Base-by-base conservation (phyloP, 2,888 invertebrate species). In the Pyrocoelia pectoralis region DNA sequence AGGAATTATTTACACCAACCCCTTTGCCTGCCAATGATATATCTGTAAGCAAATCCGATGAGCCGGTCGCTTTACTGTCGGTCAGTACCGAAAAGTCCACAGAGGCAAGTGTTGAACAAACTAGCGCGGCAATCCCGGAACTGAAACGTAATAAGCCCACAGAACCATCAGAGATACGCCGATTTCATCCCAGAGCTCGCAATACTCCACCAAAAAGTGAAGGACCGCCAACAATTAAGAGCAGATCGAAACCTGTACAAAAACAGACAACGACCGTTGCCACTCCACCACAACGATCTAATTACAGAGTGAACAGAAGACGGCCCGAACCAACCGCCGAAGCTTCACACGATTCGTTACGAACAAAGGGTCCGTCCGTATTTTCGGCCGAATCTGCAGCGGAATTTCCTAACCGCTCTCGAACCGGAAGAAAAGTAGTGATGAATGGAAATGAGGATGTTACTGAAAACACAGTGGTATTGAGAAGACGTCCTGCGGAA, bases 391-490 rank as follows among this genome's bases (percentile, higher is more conserved):
- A 74, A 57, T 67, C 67, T 62, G 61, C 67, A 3, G 71, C 70
- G 19, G 74, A 75, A 38, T 56, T 63, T 40, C 69, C 73, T n/a
- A 59, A 61, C 6, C 69, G 77, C 57, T 70, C 77, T 3, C 70
- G 79, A 68, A 72, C 75, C n/a, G 76, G 74, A 12, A 63, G 77
- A 54, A 74, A 70, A 63, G 73, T 73, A n/a, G 8, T 18, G 1
- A 46, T 18, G 9, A 55, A 29, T 33, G 40, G 48, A 19, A 15
- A 28, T 4, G 56, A 48, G 29, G 10, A 17, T n/a, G 10, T 41
- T n/a, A 14, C 53, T 15, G 46, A 46, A 18, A 18, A 51, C 14
- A 28, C 51, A n/a, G 46, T 46, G 15, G 46, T 17, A 46, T 15
- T 14, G 8, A 46, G 15, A 46, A 46, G 17, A 18, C 24, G n/a